Evolutionary conservation across 2,113 vertebrate species (phyloP).

Genomic region (Rhadina sibilatrix): DNA sequence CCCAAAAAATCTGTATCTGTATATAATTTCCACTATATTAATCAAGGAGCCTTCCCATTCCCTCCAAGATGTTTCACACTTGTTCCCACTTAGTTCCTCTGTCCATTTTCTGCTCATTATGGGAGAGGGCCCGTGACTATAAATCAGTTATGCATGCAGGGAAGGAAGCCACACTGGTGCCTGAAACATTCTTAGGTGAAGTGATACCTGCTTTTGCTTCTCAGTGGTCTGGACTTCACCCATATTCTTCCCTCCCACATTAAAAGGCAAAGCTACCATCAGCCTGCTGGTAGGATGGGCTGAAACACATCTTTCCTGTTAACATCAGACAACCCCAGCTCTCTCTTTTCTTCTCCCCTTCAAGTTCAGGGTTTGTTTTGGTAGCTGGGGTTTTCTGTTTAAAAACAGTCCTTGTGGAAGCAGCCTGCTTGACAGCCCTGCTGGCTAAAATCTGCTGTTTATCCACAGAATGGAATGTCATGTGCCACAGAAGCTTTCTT

Average conservation of each 20-base stretch:
- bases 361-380: background rate
- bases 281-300: background rate
- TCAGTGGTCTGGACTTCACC: background rate
- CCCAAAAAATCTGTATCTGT: background rate
- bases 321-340: background rate
- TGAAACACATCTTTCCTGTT: background rate
- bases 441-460: conserved; percentile 53
- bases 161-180: background rate
- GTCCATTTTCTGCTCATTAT: background rate
- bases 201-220: background rate
- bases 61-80: background rate
- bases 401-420: background rate
- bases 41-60: background rate
- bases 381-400: background rate
- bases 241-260: background rate
- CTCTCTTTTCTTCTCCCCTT: background rate
- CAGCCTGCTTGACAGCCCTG: conserved; percentile 32
- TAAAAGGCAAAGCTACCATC: background rate
- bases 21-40: background rate
- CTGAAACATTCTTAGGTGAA: background rate
- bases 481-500: background rate
- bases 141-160: background rate
- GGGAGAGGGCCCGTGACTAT: background rate
- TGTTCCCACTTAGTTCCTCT: background rate
- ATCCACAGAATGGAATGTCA: background rate